Base-by-base conservation (phyloP, 2,113 vertebrate species). In the Aythya baeri region DNA sequence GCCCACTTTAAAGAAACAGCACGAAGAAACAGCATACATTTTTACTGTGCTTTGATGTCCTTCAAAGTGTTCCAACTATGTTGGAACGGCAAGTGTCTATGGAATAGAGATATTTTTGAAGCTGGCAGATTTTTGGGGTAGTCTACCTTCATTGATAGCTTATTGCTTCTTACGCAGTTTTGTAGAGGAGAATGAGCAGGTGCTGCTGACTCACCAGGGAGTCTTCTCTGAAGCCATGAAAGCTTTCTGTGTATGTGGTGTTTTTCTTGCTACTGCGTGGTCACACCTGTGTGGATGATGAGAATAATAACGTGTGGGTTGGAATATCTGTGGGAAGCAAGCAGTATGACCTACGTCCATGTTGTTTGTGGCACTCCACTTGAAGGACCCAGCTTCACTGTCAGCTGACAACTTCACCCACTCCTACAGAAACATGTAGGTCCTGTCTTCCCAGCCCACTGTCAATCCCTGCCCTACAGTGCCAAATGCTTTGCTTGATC, bases 341-440 rank as follows among this genome's bases (percentile, higher is more conserved):
- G 44, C 38, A 50, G 41, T 54, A 12, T 87, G 29, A 79, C 63
- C 23, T 46, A 5, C 49, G 72, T 81, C 43, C 43, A 52, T 44
- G 13, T 17, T 41, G 22, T 83, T 63, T 67, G 12, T n/a, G 57
- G 29, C 50, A 6, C 38, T 75, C 13, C 54, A 46, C 26, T 36
- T 34, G 86, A 61, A 63, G 68, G 54, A 72, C 16, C 5, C 43
- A 71, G 34, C 55, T 83, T 88, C 61, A 63, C 78, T 95, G 83
- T 93, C 68, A 88, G 76, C 91, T 96, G 92, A 90, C 57, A 55
- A 2, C 16, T 31, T 41, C 83, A 86, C 61, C 77, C 83, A 86
- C 72, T 91, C 76, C 72, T 63, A 86, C 59, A 11, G 57, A 88
- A 91, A 71, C 65, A 80, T 18, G 23, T 25, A 78, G 57, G 9